Evolutionary conservation across 2,113 vertebrate genomes (phyloP).

Genomic region (Recurvirostra avosetta): DNA sequence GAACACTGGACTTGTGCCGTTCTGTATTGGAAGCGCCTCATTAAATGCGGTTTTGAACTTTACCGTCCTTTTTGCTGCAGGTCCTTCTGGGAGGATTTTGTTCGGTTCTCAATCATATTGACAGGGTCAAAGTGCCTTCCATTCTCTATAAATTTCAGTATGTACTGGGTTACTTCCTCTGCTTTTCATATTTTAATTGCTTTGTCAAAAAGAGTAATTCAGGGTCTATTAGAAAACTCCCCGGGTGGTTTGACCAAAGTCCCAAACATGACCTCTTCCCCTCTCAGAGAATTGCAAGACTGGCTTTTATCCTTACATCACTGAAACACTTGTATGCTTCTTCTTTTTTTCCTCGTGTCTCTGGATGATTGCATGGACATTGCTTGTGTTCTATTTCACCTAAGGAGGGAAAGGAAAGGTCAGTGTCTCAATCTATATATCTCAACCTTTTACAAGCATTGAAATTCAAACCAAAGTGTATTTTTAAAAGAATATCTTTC

Average conservation of each 20-base stretch:
- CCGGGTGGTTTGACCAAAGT: not conserved
- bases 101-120: constrained; percentile 11
- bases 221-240: not conserved
- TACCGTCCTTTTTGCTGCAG: not conserved
- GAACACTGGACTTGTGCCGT: not conserved
- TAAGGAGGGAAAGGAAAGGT: constrained; percentile 31
- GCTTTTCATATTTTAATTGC: constrained; percentile 57
- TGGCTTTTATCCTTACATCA: constrained; percentile 5
- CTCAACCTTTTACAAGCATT: constrained; percentile 8
- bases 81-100: not conserved
- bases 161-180: not conserved
- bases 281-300: not conserved
- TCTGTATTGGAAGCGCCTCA: not conserved
- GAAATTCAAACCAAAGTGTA: not conserved
- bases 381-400: not conserved
- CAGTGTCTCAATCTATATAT: not conserved
- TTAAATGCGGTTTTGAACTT: constrained; percentile 4
- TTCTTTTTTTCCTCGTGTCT: not conserved
- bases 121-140: not conserved
- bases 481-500: constrained; percentile 2
- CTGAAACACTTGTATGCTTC: not conserved
- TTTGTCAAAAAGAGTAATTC: constrained; percentile 49
- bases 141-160: not conserved
- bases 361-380: not conserved
- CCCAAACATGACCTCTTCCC: not conserved